Evolutionary conservation across 2,113 vertebrate genomes (phyloP), one percentile per base, ranked within the genome.

Genomic region (Lagopus muta): DNA sequence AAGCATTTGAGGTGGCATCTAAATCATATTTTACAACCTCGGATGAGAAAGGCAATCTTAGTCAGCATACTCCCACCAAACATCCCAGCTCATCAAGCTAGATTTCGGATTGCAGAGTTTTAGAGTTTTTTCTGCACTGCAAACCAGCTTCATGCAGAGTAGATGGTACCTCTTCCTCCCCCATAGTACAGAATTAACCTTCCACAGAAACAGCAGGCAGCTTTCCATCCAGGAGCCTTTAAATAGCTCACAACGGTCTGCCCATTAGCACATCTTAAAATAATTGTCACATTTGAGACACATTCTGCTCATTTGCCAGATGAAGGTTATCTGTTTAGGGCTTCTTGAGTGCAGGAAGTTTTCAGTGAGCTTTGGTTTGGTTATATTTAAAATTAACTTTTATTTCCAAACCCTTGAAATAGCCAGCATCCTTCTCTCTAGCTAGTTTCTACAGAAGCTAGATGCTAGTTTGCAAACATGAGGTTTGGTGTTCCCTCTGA

Each of bases 21-120:
- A 92, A 93, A 93, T 95, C 90, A 92, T 25, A 64, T 92, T 94
- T 95, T 91, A 95, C 73, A 88, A 14, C 86, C 76, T 79, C 28
- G 81, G 86, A 84, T 0, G 12, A 81, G 66, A 77, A 86, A 93
- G 54, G 61, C 54, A 79, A 30, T 83, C n/a, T 62, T 34, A 27
- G 19, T 65, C 64, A 14, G 18, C 8, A 6, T 12, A 42, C 52
- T 67, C 73, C 61, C 71, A 83, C 30, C 76, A 57, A 87, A 47
- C 57, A 55, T 3, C 34, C 48, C 24, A 60, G 1, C 0, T 69
- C 61, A 80, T 24, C 27, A n/a, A 40, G 58, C 32, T 50, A 78
- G 27, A 54, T 28, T 76, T 22, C 5, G n/a, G 20, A 34, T 72
- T 76, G 22, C 54, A 47, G 24, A 3, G 27, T 4, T 93, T 76